phyloP scores from a whole-genome alignment of 23 tunicate species.

The Diplosoma virens region DNA sequence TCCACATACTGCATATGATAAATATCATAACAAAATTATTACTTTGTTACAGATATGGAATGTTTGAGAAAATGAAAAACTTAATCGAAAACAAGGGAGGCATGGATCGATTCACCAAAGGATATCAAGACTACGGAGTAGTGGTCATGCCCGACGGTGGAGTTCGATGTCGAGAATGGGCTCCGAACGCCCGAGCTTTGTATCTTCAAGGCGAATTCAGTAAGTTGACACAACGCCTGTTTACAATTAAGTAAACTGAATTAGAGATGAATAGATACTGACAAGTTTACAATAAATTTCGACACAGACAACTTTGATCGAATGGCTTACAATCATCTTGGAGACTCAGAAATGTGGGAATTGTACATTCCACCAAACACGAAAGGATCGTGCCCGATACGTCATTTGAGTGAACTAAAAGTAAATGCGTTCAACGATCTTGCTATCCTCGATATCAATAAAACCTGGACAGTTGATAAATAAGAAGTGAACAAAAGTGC shows the following conservation, averaged over 20 bases:
- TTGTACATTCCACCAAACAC: conserved; percentile 36
- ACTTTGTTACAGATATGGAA: background rate
- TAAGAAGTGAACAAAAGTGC: no score
- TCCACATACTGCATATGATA: no score
- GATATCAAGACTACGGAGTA: conserved; percentile 38
- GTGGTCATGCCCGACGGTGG: conserved; percentile 17
- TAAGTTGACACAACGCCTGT: no score
- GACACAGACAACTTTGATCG: conserved; percentile 51
- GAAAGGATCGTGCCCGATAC: conserved; percentile 55
- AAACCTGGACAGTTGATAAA: no score
- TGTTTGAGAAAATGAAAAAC: conserved; percentile 50
- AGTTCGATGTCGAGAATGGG: conserved; percentile 42
- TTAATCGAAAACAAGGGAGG: conserved; percentile 47
- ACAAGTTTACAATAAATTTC: background rate
- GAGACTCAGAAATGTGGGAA: conserved; percentile 48
- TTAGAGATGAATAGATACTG: background rate
- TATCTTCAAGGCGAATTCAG: conserved; percentile 43
- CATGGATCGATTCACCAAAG: conserved; percentile 39
- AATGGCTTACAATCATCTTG: background rate
- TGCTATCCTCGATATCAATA: no score
- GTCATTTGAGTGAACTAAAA: conserved; percentile 55
- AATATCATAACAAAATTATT: background rate
- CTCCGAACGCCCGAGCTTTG: conserved; percentile 36
- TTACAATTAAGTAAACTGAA: no score
- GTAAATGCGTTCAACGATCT: background rate